Percentiles rank a stretch among this genome's conserved stretches.
These are phyloP conservation scores for Caenorhabditis macrosperma DNA, from an alignment of 2,888 invertebrate genomes.

Conservation along the genomic window DNA sequence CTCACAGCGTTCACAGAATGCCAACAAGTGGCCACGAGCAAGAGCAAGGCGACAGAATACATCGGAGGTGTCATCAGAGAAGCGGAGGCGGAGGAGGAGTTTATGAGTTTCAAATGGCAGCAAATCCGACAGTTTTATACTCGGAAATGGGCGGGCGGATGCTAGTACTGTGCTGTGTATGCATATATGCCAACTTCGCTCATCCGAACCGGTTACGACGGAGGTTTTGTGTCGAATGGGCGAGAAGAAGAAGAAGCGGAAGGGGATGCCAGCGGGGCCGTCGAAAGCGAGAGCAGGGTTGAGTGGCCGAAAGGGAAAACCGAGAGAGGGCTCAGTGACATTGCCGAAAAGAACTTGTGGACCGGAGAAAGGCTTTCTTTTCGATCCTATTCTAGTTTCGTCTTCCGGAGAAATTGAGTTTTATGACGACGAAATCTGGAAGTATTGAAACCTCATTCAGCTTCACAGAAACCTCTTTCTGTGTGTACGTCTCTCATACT, in stretches of 20 bases:
- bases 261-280: conserved; percentile 29
- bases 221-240: conserved; percentile 35
- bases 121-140: conserved; percentile 55
- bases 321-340: neutral
- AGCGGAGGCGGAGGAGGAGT: conserved; percentile 11
- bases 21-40: conserved; percentile 18
- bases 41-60: neutral
- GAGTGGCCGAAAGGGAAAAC: conserved; percentile 17
- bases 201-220: conserved; percentile 39
- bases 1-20: conserved; percentile 11
- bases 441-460: no score
- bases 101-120: conserved; percentile 46
- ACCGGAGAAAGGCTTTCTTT: no score
- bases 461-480: no score
- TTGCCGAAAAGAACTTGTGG: neutral
- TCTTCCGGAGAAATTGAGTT: no score
- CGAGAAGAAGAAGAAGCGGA: conserved; percentile 13
- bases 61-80: conserved; percentile 23
- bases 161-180: conserved; percentile 39
- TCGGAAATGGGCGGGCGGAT: conserved; percentile 50
- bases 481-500: no score
- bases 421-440: no score
- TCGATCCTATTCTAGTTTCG: no score
- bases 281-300: conserved; percentile 25
- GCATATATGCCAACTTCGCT: conserved; percentile 53